Evolutionary conservation across 92 coral and sea anemone species (phyloP), one percentile per base, ranked within the genome.

Genomic region (Umimayanthus chanpuru): DNA sequence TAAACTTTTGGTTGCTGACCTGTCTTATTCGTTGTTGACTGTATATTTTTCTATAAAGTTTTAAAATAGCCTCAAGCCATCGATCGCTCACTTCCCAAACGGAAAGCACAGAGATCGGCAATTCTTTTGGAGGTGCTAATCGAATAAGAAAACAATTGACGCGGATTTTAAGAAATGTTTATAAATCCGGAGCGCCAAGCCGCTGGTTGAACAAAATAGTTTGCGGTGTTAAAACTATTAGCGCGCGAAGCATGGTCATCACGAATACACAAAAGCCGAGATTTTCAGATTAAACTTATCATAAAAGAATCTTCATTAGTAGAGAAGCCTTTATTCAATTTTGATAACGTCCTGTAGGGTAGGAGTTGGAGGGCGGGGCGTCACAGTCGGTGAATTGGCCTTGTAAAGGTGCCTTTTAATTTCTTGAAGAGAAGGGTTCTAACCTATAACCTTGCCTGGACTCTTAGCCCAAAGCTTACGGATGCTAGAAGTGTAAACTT

Each of bases 161-260:
- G 9, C 23, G 82, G 64, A 47, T 78, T 78, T 78, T 23, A 49
- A 44, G 82, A 78, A 78, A 78, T 78, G 82, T 78, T 78, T 78
- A 78, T 18, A 78, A 78, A 78, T 78, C 82, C 82, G 82, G 82
- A 78, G 61, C 82, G 82, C 82, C 6, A 49, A 43, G 29, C 20
- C n/a, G 64, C 21, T 78, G 56, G 9, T 43, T 20, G 49, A 78
- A 49, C 39, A n/a, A 49, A 49, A 44, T 50, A 78, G 11, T 10
- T 78, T 78, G 82, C 61, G 82, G 82, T 78, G 23, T 14, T 78
- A 78, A 78, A 78, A 44, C 82, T 66, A 78, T 78, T 78, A 78
- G 82, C 9, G 39, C 36, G 12, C 76, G 40, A 10, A 72, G 30
- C 36, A 12, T 28, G 40, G 76, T 72, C 76, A 36, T 72, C 76